Conservation (phyloP, 2,888 invertebrate species). For the Lochmaea capreae region DNA sequence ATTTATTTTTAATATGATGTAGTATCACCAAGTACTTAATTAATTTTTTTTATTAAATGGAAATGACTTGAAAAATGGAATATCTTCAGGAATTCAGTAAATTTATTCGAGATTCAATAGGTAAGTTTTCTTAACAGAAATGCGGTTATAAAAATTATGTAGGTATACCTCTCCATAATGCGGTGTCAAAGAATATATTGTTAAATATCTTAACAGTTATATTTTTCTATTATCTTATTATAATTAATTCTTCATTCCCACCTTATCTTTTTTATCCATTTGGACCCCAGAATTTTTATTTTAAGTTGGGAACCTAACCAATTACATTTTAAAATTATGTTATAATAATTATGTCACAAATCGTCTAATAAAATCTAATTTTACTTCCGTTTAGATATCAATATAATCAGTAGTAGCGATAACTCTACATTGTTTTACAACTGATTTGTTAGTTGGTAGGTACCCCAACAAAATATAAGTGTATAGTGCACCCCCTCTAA, state of each 20-base stretch:
- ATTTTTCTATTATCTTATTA: too few species aligned
- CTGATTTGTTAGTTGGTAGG: too few species aligned
- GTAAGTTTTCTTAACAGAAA: constrained; percentile 25
- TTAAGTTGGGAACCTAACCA: neutral
- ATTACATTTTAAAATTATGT: neutral
- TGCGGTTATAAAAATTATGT: neutral
- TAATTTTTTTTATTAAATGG: neutral
- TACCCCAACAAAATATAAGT: neutral
- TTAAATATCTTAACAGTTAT: too few species aligned
- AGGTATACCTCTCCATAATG: neutral
- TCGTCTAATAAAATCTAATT: neutral
- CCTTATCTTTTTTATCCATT: too few species aligned
- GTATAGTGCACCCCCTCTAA: neutral
- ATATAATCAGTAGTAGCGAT: neutral
- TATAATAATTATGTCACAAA: neutral
- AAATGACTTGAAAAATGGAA: constrained; percentile 15
- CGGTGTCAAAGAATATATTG: too few species aligned
- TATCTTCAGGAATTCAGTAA: constrained; percentile 24
- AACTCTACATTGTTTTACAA: neutral
- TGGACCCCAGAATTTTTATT: too few species aligned
- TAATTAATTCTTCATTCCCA: too few species aligned
- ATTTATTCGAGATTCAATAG: constrained; percentile 35
- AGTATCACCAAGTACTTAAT: neutral
- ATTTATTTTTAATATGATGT: neutral
- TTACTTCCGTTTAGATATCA: constrained; percentile 7